These are phyloP conservation scores for Cyclophora punctaria DNA, from an alignment of 2,888 invertebrate genomes.

Conservation along the genomic window DNA sequence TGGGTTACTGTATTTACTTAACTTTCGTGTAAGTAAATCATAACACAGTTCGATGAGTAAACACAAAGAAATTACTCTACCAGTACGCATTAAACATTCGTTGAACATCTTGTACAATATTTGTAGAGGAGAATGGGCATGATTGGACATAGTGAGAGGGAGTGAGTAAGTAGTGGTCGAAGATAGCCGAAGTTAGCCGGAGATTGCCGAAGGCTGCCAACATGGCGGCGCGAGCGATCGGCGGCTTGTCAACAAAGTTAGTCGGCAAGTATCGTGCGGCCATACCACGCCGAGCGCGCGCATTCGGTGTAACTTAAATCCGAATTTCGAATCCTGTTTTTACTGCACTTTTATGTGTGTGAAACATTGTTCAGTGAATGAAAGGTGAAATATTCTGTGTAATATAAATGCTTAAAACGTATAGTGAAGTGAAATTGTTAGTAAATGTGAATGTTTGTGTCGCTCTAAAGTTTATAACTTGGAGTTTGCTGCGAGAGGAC, in stretches of 20 bases:
- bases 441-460: conserved; percentile 13
- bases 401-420: conserved; percentile 8
- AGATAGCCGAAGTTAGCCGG: conserved; percentile 40
- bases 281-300: conserved; percentile 42
- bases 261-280: conserved; percentile 36
- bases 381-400: conserved; percentile 8
- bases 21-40: too few species aligned
- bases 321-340: conserved; percentile 19
- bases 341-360: conserved; percentile 27
- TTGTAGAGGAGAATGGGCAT: conserved; percentile 20
- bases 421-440: conserved; percentile 19
- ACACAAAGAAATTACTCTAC: conserved; percentile 1
- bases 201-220: conserved; percentile 51
- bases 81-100: too few species aligned
- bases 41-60: too few species aligned
- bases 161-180: conserved; percentile 25
- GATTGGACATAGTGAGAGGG: conserved; percentile 20
- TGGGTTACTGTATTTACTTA: too few species aligned
- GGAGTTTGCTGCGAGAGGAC: conserved; percentile 25
- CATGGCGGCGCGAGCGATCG: conserved; percentile 55
- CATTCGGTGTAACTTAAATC: conserved; percentile 12
- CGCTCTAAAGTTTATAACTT: conserved; percentile 25
- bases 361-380: conserved; percentile 34
- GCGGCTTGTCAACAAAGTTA: conserved; percentile 72
- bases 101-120: conserved; percentile 9